Evolutionary conservation across 1,140 invertebrate species (phyloP).

Genomic region (Drosophila tropicalis): DNA sequence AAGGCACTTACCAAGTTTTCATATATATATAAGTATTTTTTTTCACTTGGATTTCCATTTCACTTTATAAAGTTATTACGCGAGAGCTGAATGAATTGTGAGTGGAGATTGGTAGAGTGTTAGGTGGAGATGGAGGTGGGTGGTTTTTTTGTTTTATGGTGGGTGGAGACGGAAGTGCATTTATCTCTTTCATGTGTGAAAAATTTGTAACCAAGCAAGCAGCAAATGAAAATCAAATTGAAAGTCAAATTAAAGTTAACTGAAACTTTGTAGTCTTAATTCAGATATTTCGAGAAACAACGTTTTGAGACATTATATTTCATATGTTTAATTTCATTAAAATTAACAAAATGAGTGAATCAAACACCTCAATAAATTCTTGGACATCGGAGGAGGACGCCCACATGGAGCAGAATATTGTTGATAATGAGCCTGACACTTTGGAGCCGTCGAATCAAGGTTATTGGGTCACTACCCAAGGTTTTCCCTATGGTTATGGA

Average conservation of each 20-base stretch:
- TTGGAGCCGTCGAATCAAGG: not conserved
- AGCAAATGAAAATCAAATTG: conserved; percentile 32
- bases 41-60: conserved; percentile 33
- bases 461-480: not conserved
- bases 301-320: too few relatives aligned
- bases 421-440: too few relatives aligned
- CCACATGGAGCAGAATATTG: too few relatives aligned
- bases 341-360: too few relatives aligned
- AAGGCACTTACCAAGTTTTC: conserved; percentile 21
- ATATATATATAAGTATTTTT: conserved; percentile 25
- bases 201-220: conserved; percentile 48
- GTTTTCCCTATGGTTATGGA: not conserved
- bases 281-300: too few relatives aligned
- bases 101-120: too few relatives aligned
- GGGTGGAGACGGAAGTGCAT: conserved; percentile 69
- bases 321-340: too few relatives aligned
- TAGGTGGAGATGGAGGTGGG: too few relatives aligned
- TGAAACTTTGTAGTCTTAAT: not conserved
- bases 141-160: conserved; percentile 6
- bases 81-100: conserved; percentile 21
- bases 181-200: conserved; percentile 55
- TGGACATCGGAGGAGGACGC: too few relatives aligned
- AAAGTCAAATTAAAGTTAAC: not conserved
- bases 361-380: too few relatives aligned
- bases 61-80: conserved; percentile 74